Evolutionary conservation across 2,797 vertebrate species (phyloP), one percentile per base, ranked within the genome.

Genomic region (Malacoctenus gilli): DNA sequence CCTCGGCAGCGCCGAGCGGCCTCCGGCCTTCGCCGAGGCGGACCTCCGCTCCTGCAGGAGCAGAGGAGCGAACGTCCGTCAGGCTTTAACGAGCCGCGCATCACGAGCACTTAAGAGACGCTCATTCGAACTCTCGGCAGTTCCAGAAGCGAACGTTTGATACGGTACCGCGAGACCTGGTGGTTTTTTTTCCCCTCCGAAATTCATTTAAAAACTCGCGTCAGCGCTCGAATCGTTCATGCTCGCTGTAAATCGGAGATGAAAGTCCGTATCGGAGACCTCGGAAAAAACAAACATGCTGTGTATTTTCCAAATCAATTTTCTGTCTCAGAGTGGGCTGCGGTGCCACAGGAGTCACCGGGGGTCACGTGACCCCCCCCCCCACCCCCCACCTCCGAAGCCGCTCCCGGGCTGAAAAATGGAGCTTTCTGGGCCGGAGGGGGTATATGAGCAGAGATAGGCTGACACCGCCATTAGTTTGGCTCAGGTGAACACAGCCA

Each of bases 381-480:
- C n/a, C n/a, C n/a, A n/a, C n/a, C n/a, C n/a, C n/a, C n/a, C n/a
- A n/a, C n/a, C 80, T 85, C 79, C 57, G 5, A 52, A 85, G 75
- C 75, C 61, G 36, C 79, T 84, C 80, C 80, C 85, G 62, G 60
- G 74, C 87, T 89, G 88, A 91, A 87, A 88, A 90, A 89, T 89
- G 46, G 81, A 85, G 83, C 84, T 72, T 78, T 86, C 87, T 73
- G 72, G 62, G 75, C 72, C 55, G 57, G 80, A 88, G 80, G 79
- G n/a, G 82, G 80, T 89, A 72, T 79, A 86, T 88, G 84, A 88
- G 71, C 84, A 77, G 81, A 86, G 86, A 88, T 90, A 88, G 74
- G 73, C 84, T 88, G 88, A 91, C 89, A 89, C 82, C 22, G 48
- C 83, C 89, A 91, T 90, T 88, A 85, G 85, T 90, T 90, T 86